Evolutionary conservation across 2,888 invertebrate species (phyloP), one percentile per base, ranked within the genome.

Genomic region (Dasysyrphus tricinctus): DNA sequence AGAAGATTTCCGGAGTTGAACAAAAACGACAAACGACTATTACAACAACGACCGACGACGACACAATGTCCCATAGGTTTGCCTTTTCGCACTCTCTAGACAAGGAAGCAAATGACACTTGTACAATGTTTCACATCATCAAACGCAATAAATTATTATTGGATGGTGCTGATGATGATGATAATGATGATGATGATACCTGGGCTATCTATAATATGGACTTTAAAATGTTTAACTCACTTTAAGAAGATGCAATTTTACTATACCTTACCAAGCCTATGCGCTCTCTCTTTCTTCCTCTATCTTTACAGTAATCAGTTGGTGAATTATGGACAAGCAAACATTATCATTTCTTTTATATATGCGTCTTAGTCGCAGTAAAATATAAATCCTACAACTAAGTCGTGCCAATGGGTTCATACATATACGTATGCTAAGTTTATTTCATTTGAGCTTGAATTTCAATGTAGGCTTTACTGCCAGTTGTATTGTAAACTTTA

Each of bases 1-100:
- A 34, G 76, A 76, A 84, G 80, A 80, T 84, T 84, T 84, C 84
- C 84, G 76, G 72, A 84, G n/a, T 73, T 47, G 37, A 69, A 65
- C 65, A 57, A 34, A 34, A 16, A 47, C 39, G 6, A 34, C 16
- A 32, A 47, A 47, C 65, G 32, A 47, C 47, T 37, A 37, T 19
- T 16, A 39, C 37, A 12, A 19, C 14, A 7, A 39, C 16, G 29
- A 37, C n/a, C 14, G 8, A 39, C 16, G 29, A 37, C n/a, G 32
- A 5, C 5, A 29, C n/a, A n/a, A 47, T 65, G 47, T 49, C 37
- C 34, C 61, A 61, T 42, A 39, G 16, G 49, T 61, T 67, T 67
- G 19, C 19, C 14, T 49, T 49, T 37, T 49, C 12, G 67, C 47
- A 65, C 67, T 34, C 37, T 12, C 19, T 37, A 19, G 14, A 67